Percentiles rank a stretch among this genome's conserved stretches.
These are phyloP conservation scores for Deilephila elpenor DNA, from an alignment of 2,888 invertebrate species.

Conservation along the genomic window DNA sequence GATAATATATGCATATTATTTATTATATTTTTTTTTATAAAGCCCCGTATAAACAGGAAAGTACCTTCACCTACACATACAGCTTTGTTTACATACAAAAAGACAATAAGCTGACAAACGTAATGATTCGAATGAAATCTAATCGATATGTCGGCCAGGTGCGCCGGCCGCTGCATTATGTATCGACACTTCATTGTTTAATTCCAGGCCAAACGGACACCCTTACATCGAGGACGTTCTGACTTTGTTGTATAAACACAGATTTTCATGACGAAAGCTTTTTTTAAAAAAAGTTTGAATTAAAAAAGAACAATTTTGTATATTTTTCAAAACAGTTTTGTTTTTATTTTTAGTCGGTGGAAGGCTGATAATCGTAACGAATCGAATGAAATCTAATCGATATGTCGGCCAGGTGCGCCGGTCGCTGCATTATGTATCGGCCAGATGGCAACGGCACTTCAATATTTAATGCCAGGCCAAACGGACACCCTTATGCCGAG, in stretches of 20 bases:
- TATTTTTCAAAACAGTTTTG: too few species aligned
- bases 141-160: constrained; percentile 67
- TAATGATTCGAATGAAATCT: constrained; percentile 33
- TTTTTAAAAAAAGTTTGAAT: too few species aligned
- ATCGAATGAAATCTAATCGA: constrained; percentile 50
- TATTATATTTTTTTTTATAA: too few species aligned
- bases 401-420: constrained; percentile 62
- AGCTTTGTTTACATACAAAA: background rate
- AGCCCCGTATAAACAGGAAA: background rate
- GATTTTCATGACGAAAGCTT: background rate
- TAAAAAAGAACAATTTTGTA: too few species aligned
- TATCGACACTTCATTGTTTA: constrained; percentile 60
- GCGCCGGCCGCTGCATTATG: constrained; percentile 62
- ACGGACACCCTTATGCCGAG: constrained; percentile 43
- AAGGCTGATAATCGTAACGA: background rate
- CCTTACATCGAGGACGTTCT: constrained; percentile 40
- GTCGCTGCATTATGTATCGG: constrained; percentile 62
- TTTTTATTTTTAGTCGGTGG: too few species aligned
- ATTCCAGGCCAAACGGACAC: constrained; percentile 51
- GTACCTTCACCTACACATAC: background rate
- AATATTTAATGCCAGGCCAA: constrained; percentile 60
- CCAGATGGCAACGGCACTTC: constrained; percentile 49
- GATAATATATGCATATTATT: too few species aligned
- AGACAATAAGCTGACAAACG: background rate
- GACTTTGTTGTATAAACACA: constrained; percentile 23